phyloP scores from a whole-genome alignment of 2,797 vertebrate genomes.

The Leptoclinus maculatus region DNA sequence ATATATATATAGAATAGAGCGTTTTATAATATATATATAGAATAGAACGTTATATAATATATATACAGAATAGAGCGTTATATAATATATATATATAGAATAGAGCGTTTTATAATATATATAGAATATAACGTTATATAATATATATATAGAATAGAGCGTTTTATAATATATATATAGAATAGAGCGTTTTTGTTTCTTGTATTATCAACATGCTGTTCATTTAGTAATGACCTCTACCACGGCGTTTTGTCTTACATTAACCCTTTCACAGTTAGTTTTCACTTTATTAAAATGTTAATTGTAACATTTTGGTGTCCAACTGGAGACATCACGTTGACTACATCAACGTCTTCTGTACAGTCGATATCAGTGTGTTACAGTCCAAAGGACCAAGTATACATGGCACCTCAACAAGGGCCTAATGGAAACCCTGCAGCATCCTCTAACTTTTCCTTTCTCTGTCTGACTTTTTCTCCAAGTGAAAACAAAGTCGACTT shows the following conservation, averaged over 20 bases:
- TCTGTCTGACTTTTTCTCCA: slow-evolving; percentile 21
- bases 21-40: no score
- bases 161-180: no score
- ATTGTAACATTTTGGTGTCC: background rate
- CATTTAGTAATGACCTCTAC: no score
- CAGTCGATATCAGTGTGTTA: background rate
- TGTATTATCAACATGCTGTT: no score
- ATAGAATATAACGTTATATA: no score
- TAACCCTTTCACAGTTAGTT: background rate
- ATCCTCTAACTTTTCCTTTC: slow-evolving; percentile 8
- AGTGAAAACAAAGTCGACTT: slow-evolving; percentile 38
- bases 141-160: no score
- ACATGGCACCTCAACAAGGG: slow-evolving; percentile 7
- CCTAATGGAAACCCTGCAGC: background rate
- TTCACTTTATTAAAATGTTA: background rate
- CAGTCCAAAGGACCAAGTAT: background rate
- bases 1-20: no score
- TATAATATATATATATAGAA: no score
- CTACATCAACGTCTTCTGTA: background rate
- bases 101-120: no score
- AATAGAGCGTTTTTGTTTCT: no score
- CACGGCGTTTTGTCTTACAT: background rate
- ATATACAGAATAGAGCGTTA: no score
- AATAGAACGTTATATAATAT: no score
- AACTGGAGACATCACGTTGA: background rate